These are phyloP conservation scores for Phymorhynchus buccinoides DNA, from an alignment of 1,140 invertebrate genomes.

Conservation along the genomic window DNA sequence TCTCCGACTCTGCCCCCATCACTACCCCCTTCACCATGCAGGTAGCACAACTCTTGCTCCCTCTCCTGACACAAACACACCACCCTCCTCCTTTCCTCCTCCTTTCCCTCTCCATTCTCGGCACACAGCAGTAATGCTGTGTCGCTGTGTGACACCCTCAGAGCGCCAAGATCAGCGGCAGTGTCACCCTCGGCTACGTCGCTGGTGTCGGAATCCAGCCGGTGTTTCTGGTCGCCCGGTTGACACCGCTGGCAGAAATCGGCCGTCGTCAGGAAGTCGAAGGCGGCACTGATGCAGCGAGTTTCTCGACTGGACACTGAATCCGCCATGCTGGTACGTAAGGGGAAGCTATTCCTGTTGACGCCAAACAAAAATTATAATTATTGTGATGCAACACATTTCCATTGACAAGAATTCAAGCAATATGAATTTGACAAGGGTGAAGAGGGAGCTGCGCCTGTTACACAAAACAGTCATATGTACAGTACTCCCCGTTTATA, in stretches of 20 bases:
- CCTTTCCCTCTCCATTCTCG: neutral
- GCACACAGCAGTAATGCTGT: neutral
- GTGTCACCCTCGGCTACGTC: neutral
- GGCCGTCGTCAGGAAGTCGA: slow-evolving; percentile 45
- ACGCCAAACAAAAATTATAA: no score
- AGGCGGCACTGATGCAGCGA: slow-evolving; percentile 44
- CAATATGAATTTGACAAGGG: no score
- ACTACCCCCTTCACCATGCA: neutral
- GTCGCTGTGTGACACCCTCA: slow-evolving; percentile 22
- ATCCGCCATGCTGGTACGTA: neutral
- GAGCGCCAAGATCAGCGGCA: neutral
- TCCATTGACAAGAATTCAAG: neutral
- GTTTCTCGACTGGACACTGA: slow-evolving; percentile 9
- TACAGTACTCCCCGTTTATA: no score
- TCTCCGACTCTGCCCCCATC: neutral
- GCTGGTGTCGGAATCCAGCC: neutral
- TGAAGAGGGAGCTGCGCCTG: neutral
- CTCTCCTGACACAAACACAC: neutral
- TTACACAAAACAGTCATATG: no score
- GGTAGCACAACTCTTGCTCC: neutral
- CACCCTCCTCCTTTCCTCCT: neutral
- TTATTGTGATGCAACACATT: neutral
- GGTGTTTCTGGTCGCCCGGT: neutral
- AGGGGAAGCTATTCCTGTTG: neutral
- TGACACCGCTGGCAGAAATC: slow-evolving; percentile 19